Conservation (phyloP, 2,113 vertebrate genomes). For the Lutjanus erythropterus region DNA sequence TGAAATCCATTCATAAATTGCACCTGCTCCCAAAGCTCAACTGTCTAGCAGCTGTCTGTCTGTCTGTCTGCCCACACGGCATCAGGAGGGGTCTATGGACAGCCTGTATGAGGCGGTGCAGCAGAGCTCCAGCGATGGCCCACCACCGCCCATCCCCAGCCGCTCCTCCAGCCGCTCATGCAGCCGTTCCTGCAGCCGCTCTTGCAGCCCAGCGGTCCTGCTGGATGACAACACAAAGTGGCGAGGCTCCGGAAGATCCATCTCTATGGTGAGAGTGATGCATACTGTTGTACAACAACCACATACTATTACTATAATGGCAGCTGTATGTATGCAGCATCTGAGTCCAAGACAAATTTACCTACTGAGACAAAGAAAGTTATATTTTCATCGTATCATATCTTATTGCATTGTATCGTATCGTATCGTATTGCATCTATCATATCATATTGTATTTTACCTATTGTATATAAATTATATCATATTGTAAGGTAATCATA, state of each 20-base stretch:
- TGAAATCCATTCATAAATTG: slow-evolving; percentile 38
- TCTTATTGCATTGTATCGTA: too few species aligned
- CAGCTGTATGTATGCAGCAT: too few species aligned
- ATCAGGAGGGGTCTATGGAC: slow-evolving; percentile 94
- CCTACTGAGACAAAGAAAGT: too few species aligned
- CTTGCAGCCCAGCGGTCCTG: slow-evolving; percentile 72
- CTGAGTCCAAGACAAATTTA: too few species aligned
- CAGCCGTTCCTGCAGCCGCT: slow-evolving; percentile 72
- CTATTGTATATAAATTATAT: too few species aligned
- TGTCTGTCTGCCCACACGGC: slow-evolving; percentile 31
- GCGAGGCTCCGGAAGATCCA: slow-evolving; percentile 73
- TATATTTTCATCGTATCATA: too few species aligned
- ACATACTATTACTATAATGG: too few species aligned
- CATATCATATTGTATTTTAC: too few species aligned
- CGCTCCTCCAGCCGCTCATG: slow-evolving; percentile 63
- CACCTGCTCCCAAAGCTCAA: neutral
- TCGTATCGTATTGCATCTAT: too few species aligned
- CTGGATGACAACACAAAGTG: slow-evolving; percentile 60
- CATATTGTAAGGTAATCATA: too few species aligned
- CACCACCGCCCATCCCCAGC: slow-evolving; percentile 71
- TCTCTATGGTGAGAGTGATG: slow-evolving; percentile 86
- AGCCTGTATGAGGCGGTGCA: slow-evolving; percentile 92
- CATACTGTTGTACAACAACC: too few species aligned
- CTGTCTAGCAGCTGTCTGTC: neutral
- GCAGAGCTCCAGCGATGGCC: slow-evolving; percentile 80